Evolutionary conservation across 2,888 invertebrate genomes (phyloP), one percentile per base, ranked within the genome.

Genomic region (Drosophila siamana): DNA sequence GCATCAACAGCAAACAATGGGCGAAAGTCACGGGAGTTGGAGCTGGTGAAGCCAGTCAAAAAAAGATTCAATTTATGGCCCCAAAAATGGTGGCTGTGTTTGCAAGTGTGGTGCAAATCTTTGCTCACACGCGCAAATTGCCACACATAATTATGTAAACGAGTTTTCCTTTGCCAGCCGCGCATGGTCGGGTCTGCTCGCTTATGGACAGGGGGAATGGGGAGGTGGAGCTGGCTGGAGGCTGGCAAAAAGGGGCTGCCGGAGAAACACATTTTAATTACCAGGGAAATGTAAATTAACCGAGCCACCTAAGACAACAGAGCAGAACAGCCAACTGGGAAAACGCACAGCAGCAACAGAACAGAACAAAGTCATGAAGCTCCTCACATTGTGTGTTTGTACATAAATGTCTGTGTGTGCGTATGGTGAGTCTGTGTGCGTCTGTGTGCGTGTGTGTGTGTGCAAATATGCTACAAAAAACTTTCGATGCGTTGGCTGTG

Each of bases 271-370:
- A 88, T 86, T 84, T 88, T 84, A 84, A 84, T 84, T 84, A 88
- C 82, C 87, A 88, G 79, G 71, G 81, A 88, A 88, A 84, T 84
- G 88, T 86, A 84, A 88, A 88, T 88, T 88, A 88, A 74, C 82
- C 87, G 65, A 84, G 63, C 73, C 73, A 73, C 79, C 71, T 79
- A 80, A 85, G 88, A 85, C 86, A 75, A 79, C 85, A 84, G 48
- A 55, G 46, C 55, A 43, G 59, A 80, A 68, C 85, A 78, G 75
- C 28, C 68, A 66, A 71, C 55, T 72, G 71, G 69, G 69, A 74
- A 67, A 63, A 72, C 59, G 46, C 40, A 51, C 46, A 63, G 60
- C 72, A 56, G 67, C 36, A 41, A 57, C 66, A 66, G 70, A n/a
- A n/a, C 19, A 1, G 19, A 65, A 78, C 82, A 78, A 70, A 69